Conservation (phyloP, 2,797 vertebrate species). For the Cryptoblepharus egeriae region DNA sequence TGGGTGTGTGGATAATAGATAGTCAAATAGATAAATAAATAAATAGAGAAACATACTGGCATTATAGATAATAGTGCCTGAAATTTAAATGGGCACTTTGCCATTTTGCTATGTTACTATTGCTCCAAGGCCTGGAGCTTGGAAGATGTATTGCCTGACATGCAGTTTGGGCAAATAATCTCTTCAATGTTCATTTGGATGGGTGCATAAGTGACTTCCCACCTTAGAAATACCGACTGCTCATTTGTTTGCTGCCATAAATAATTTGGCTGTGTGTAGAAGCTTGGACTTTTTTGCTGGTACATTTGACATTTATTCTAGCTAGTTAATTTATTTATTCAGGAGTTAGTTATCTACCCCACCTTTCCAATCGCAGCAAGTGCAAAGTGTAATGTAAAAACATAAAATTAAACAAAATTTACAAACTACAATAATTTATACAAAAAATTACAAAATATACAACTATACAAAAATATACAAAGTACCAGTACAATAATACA, state of each 20-base stretch:
- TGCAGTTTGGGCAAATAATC: not conserved
- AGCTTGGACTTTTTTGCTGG: not conserved
- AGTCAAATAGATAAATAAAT: constrained; percentile 37
- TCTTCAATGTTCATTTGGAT: not conserved
- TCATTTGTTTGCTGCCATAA: not conserved
- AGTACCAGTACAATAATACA: no score
- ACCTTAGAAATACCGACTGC: not conserved
- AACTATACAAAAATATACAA: no score
- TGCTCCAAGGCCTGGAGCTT: constrained; percentile 21
- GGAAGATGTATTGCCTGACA: not conserved
- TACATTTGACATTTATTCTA: not conserved
- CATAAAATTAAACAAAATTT: no score
- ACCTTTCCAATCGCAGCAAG: no score
- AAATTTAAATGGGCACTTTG: constrained; percentile 33
- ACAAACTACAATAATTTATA: no score
- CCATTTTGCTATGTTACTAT: constrained; percentile 46
- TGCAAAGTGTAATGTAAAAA: no score
- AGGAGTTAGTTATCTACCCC: no score
- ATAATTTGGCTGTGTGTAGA: not conserved
- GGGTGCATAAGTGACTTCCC: not conserved
- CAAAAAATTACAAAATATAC: no score
- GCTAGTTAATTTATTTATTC: no score
- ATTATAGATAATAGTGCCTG: constrained; percentile 37
- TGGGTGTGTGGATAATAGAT: constrained; percentile 8
- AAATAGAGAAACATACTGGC: constrained; percentile 49